These are phyloP conservation scores for Bellardia pandia DNA, from an alignment of 2,888 invertebrate species.

Conservation along the genomic window DNA sequence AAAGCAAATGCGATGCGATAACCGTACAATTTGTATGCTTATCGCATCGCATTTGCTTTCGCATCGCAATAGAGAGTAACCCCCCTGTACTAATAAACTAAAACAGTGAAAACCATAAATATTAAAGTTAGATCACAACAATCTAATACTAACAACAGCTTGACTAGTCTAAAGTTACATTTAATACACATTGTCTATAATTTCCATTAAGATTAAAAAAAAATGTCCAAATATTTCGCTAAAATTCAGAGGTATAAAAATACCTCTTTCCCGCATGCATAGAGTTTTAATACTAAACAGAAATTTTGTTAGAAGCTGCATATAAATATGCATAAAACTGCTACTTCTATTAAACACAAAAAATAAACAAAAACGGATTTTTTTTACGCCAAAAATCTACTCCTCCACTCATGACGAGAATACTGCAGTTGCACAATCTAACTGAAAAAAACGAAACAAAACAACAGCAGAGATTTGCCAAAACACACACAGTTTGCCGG, in stretches of 20 bases:
- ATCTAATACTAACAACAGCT: no score
- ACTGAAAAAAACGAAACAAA: not conserved
- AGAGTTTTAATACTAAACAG: conserved; percentile 40
- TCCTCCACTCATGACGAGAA: not conserved
- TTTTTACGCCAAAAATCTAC: conserved; percentile 31
- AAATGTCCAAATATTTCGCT: not conserved
- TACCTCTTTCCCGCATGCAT: conserved; percentile 13
- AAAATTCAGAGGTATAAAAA: not conserved
- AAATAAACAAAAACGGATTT: not conserved
- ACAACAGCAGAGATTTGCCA: not conserved
- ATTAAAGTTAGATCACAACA: no score
- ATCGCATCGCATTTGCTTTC: no score
- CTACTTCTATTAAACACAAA: not conserved
- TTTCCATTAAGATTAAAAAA: no score
- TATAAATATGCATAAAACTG: conserved; percentile 40
- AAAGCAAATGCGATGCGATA: no score
- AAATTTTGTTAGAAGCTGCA: conserved; percentile 45
- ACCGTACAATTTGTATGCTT: no score
- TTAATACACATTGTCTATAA: no score
- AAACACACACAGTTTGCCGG: not conserved
- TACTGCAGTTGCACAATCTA: not conserved
- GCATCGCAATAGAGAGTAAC: no score
- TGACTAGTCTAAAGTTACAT: no score
- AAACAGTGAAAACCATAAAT: no score
- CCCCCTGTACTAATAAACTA: no score